Conservation (phyloP, 2,113 vertebrate species). For the Cottus gobio region DNA sequence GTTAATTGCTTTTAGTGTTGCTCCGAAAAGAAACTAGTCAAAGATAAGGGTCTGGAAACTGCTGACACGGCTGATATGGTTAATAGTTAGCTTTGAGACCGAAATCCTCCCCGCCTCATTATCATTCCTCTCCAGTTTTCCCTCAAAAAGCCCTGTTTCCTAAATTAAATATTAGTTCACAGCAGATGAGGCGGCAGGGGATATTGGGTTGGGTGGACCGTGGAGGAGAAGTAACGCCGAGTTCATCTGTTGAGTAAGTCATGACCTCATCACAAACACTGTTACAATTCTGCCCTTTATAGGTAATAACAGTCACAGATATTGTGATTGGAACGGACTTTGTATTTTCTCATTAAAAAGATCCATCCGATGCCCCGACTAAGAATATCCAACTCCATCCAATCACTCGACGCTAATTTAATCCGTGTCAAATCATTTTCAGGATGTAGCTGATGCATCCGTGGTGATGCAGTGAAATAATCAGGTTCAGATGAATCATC, state of each 20-base stretch:
- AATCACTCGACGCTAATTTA: slow-evolving; percentile 28
- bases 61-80: slow-evolving; percentile 62
- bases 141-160: slow-evolving; percentile 38
- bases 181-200: slow-evolving; percentile 34
- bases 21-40: slow-evolving; percentile 36
- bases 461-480: slow-evolving; percentile 1
- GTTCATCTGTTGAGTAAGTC: neutral
- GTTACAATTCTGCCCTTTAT: neutral
- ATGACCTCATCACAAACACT: neutral
- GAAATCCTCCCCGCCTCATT: slow-evolving; percentile 59
- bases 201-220: neutral
- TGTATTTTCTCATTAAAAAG: slow-evolving; percentile 23
- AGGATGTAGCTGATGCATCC: slow-evolving; percentile 18
- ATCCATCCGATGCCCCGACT: slow-evolving; percentile 20
- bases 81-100: slow-evolving; percentile 68
- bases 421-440: slow-evolving; percentile 10
- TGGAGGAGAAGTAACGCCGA: slow-evolving; percentile 5
- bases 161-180: slow-evolving; percentile 60
- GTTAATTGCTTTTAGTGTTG: slow-evolving; percentile 59
- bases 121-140: slow-evolving; percentile 55
- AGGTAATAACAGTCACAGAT: slow-evolving; percentile 5
- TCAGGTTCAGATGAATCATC: no score
- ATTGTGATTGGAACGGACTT: neutral
- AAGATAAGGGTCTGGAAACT: slow-evolving; percentile 57
- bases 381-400: neutral